Evolutionary conservation across 2,797 vertebrate genomes (phyloP), one percentile per base, ranked within the genome.

Genomic region (Nyctalus aviator): DNA sequence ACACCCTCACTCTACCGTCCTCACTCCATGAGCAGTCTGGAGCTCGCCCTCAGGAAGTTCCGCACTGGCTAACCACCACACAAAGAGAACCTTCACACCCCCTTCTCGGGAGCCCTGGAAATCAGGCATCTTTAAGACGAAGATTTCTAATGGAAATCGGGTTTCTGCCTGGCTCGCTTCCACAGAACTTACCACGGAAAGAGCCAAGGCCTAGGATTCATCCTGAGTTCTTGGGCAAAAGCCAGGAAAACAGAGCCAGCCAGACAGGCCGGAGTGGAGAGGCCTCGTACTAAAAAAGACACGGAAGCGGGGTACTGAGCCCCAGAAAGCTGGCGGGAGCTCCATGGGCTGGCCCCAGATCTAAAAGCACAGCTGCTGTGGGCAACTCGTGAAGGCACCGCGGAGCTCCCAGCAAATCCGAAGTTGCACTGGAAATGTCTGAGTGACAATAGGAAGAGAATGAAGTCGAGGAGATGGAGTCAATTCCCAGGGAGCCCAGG

Each of bases 121-220:
- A 95, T 84, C 37, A 95, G 90, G 94, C 73, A 73, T 95, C 78
- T 90, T 94, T 90, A 89, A 83, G 62, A 83, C 20, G 41, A 87
- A 94, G 85, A 88, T 72, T 90, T 84, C 69, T 91, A 66, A 82
- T 76, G 46, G 66, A 94, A 96, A 91, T 59, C 44, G 69, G 66
- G 85, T 90, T 97, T 95, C 86, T 94, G 92, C 59, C 87, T 96
- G 96, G 96, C 97, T 88, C 46, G 6, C 88, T 94, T 96, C 96
- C 96, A 97, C 73, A 93, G 81, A 96, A 95, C 85, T 90, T 88
- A 95, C 90, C 89, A 86, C 9, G 7, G 57, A 92, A 72, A 75
- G 76, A 92, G 92, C 84, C 93, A 88, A 92, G 91, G 69, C 86
- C 83, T 93, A 85, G 88, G 88, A 93, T 94, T 94, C 95, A 95